Conservation (phyloP, 1,140 invertebrate species). For the Eubasilissa regina region DNA sequence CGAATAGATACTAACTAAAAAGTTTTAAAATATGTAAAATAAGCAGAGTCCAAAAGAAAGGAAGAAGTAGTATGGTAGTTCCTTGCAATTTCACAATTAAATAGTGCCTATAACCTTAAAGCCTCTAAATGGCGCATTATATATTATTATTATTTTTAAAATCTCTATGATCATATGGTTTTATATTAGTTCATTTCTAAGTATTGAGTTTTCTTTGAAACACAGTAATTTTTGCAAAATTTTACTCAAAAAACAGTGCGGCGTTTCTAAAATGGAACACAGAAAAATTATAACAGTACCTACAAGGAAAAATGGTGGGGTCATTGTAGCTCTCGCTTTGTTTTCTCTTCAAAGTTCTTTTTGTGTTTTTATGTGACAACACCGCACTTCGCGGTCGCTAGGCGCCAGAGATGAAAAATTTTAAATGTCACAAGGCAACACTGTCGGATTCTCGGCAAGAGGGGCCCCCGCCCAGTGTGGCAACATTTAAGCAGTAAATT, state of each 20-base stretch:
- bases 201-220: no score
- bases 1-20: no score
- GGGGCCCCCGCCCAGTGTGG: not conserved
- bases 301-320: not conserved
- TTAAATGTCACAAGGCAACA: constrained; percentile 19
- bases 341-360: constrained; percentile 7
- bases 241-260: constrained; percentile 12
- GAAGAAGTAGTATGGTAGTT: no score
- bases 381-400: constrained; percentile 16
- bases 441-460: not conserved
- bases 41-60: no score
- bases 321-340: constrained; percentile 30
- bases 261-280: constrained; percentile 3
- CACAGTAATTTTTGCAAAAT: not conserved
- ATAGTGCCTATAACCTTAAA: no score
- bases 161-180: no score
- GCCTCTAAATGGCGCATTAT: no score
- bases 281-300: constrained; percentile 22
- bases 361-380: constrained; percentile 17
- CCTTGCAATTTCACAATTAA: no score
- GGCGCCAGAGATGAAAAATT: constrained; percentile 19
- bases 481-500: not conserved
- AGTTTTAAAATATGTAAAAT: no score
- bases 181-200: no score
- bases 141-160: no score